Evolutionary conservation across 1,140 invertebrate genomes (phyloP), one percentile per base, ranked within the genome.

Genomic region (Camponotus pennsylvanicus): DNA sequence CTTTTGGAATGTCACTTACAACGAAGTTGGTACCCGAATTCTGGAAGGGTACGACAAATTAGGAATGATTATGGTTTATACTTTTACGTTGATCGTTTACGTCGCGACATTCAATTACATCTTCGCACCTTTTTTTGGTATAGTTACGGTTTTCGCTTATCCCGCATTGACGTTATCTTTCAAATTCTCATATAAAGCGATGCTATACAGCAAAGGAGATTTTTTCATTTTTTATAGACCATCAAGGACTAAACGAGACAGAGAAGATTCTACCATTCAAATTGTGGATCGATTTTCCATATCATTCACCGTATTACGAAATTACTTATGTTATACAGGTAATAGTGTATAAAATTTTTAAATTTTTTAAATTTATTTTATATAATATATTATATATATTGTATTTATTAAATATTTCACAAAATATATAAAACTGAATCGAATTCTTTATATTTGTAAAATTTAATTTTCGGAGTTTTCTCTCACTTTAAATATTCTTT

Each of bases 251-350:
- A 34, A 91, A 92, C 5, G 52, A 78, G 32, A 85, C 88, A 0
- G 80, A 92, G 0, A 85, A 88, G n/a, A 13, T 73, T 45, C 27
- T 91, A 11, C 89, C 90, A 0, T 92, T 91, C 34, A 91, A 88
- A 18, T 52, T 92, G 4, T 91, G 87, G 87, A 0, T 92, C 3
- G 73, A 91, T 32, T 76, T 91, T 42, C 90, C 90, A 7, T 80
- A 84, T 66, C 21, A 59, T 0, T 42, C 89, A 2, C 91, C 91
- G 0, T 89, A 87, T 45, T 92, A 80, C n/a, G 91, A 92, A 57
- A 37, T 89, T 11, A 49, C 64, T 34, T 92, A 87, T 15, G 9
- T 13, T 0, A 61, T 92, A 11, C 79, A 91, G 91, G 90, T 92
- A 86, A 71, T 15, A 18, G 0, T 32, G 15, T 11, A 61, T 32